Evolutionary conservation across 2,888 invertebrate species (phyloP).

Genomic region (Leucophenga montana): DNA sequence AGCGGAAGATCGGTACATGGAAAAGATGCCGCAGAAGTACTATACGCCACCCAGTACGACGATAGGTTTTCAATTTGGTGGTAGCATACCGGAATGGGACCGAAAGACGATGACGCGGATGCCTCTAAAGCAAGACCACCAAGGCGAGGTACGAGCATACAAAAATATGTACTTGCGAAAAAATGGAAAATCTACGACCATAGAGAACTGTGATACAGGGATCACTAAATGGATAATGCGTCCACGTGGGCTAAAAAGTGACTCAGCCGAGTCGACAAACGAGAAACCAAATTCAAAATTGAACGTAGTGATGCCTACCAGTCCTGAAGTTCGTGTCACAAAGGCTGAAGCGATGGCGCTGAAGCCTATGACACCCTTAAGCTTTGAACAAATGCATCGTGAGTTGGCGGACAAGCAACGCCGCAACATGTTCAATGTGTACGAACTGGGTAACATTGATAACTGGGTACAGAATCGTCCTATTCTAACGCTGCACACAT

Average conservation of each 20-base stretch:
- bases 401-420: conserved; percentile 10
- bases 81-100: too few species aligned
- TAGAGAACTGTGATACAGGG: background rate
- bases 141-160: too few species aligned
- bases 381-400: conserved; percentile 19
- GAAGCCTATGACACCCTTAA: background rate
- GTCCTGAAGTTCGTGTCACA: background rate
- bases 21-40: too few species aligned
- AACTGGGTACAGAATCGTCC: background rate
- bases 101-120: background rate
- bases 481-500: too few species aligned
- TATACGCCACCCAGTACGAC: too few species aligned
- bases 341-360: background rate
- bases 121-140: background rate
- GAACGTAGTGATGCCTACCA: background rate
- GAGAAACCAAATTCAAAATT: background rate
- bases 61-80: too few species aligned
- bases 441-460: conserved; percentile 2
- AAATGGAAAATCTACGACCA: background rate
- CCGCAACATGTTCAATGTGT: background rate
- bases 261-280: background rate
- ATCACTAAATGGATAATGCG: conserved; percentile 16
- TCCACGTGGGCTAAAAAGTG: conserved; percentile 5
- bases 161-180: background rate
- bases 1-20: too few species aligned